Evolutionary conservation across 2,888 invertebrate genomes (phyloP), one percentile per base, ranked within the genome.

Genomic region (Orgyia antiqua): DNA sequence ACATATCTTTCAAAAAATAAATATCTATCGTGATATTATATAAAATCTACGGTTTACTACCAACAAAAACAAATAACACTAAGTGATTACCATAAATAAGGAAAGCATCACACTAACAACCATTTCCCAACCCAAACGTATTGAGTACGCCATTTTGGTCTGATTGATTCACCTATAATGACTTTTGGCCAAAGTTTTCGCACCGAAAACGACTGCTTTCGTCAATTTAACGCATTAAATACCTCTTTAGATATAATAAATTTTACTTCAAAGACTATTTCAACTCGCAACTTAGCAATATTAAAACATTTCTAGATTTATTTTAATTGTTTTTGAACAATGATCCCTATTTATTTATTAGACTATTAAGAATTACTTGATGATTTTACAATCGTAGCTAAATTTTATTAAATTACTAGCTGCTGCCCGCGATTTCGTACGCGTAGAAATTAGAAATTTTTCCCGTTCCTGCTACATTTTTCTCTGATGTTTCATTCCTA

Each of bases 121-220:
- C 57, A 53, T 55, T 52, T 55, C 35, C 42, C 45, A 49, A 55
- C 56, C 64, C 57, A 42, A 38, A 63, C 47, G 72, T 56, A 66
- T 65, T 61, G 55, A 44, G 52, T 45, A 51, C 53, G 58, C 64
- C 63, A 67, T 68, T 64, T 55, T 49, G 44, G 26, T 28, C 60
- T 76, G 78, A 82, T 78, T 82, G 82, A 83, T 84, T 74, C 55
- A 61, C 70, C 68, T 67, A 67, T 82, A 78, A 84, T 83, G 70
- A 71, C 60, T 63, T 55, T 59, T 48, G 42, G 50, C 54, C 51
- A 68, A 80, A 79, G 69, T 80, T 80, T 70, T 61, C 54, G 42
- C 48, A 48, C 49, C 46, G 45, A 45, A 66, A 77, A 69, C 62
- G 70, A 58, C 59, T 62, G 67, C 59, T 75, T 75, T 72, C 62